A percentile compares a stretch with the other conserved stretches of the same genome.
phyloP scores from a whole-genome alignment of 1,140 invertebrate species.

The Drosophila subpulchrella region DNA sequence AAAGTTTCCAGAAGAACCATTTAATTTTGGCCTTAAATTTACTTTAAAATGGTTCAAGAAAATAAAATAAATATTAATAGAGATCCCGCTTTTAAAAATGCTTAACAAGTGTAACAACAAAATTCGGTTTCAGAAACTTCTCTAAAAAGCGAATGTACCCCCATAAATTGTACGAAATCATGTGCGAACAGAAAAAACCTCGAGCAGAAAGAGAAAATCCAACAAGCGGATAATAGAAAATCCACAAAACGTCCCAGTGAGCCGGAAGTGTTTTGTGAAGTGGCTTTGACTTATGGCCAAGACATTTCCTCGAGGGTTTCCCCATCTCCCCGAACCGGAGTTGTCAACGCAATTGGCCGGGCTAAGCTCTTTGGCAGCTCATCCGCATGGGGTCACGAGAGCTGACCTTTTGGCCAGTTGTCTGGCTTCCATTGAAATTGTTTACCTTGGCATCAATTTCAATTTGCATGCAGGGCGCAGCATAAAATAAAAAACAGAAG shows the following conservation, averaged over 20 bases:
- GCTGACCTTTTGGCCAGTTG: slow-evolving; percentile 44
- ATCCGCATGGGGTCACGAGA: slow-evolving; percentile 9
- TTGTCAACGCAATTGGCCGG: slow-evolving; percentile 63
- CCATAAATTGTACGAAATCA: neutral
- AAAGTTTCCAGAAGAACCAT: too few species aligned
- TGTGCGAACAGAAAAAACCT: slow-evolving; percentile 9
- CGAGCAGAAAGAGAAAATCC: slow-evolving; percentile 45
- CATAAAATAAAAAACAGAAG: slow-evolving; percentile 23
- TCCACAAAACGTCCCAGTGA: slow-evolving; percentile 49
- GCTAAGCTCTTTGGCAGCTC: slow-evolving; percentile 27
- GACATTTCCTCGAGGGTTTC: slow-evolving; percentile 45
- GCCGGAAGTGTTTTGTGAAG: slow-evolving; percentile 60
- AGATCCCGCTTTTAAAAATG: too few species aligned
- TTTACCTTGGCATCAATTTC: slow-evolving; percentile 83
- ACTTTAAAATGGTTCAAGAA: too few species aligned
- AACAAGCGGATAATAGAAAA: slow-evolving; percentile 63
- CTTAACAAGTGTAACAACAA: too few species aligned
- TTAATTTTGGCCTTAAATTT: too few species aligned
- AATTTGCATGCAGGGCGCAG: slow-evolving; percentile 69
- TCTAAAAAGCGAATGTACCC: neutral
- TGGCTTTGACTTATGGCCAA: slow-evolving; percentile 63
- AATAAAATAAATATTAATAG: neutral
- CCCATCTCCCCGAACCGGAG: slow-evolving; percentile 17
- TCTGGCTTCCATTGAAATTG: slow-evolving; percentile 45
- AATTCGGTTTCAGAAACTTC: too few species aligned